Percentiles rank a stretch among this genome's conserved stretches.
Evolutionary conservation across 2,888 invertebrate species (phyloP).

Genomic region (Exephanes ischioxanthus): DNA sequence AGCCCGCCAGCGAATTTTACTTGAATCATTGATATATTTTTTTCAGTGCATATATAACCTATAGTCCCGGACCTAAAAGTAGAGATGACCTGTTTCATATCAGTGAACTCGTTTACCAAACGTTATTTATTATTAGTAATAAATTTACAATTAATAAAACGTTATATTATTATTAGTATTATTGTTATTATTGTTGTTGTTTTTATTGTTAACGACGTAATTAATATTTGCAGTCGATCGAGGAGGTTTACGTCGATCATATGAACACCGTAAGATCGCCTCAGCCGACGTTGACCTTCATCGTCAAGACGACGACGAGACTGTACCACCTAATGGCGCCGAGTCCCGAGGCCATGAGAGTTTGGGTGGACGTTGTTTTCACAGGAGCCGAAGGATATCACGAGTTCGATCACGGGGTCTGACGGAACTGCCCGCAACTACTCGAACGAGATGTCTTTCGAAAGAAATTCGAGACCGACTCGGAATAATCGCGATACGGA

Average conservation of each 20-base stretch:
- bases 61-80: too few species aligned
- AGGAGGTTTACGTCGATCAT: slow-evolving; percentile 98
- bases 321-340: slow-evolving; percentile 97
- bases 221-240: slow-evolving; percentile 91
- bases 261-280: slow-evolving; percentile 96
- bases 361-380: slow-evolving; percentile 98
- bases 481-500: too few species aligned
- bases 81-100: too few species aligned
- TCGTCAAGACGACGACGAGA: slow-evolving; percentile 96
- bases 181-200: not conserved
- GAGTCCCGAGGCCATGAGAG: slow-evolving; percentile 96
- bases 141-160: too few species aligned
- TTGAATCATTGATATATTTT: too few species aligned
- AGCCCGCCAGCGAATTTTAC: too few species aligned
- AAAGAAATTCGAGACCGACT: not conserved
- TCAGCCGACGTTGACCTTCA: slow-evolving; percentile 96
- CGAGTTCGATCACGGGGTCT: slow-evolving; percentile 87
- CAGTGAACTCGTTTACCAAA: too few species aligned
- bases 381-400: slow-evolving; percentile 96
- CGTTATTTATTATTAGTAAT: too few species aligned
- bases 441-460: slow-evolving; percentile 1
- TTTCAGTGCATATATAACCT: too few species aligned
- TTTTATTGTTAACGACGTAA: not conserved
- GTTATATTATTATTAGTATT: too few species aligned
- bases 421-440: slow-evolving; percentile 64